Base-by-base conservation (phyloP, 2,797 vertebrate species). In the Knipowitschia caucasica region DNA sequence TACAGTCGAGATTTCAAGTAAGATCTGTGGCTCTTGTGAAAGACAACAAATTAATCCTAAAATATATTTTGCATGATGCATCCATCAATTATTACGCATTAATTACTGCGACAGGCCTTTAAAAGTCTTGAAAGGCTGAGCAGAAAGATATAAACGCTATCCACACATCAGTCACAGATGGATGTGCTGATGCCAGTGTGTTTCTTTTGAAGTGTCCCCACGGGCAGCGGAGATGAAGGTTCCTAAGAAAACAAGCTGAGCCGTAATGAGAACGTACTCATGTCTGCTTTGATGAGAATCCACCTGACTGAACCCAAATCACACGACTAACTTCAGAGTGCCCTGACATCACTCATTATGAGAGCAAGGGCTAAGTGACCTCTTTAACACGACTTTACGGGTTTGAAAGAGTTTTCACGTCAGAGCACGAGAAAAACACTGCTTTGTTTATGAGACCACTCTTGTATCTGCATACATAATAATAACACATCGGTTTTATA, bases 261-360 rank as follows among this genome's bases (percentile, higher is more conserved):
- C 52, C 66, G 33, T 81, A 80, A 84, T 78, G 69, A 85, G 62
- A 73, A 64, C 71, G 69, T 66, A 67, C 78, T 80, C 66, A 75
- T 57, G 64, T 78, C 64, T 58, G 71, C 77, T 86, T 84, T 83
- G 79, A 82, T 80, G 73, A 67, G 73, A 75, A 57, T 77, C 73
- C 71, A 83, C 84, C 77, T 81, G 74, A 67, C 75, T 75, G 82
- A 83, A 81, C 78, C 78, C 62, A 75, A 77, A 80, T 86, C 77
- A 80, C 69, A 70, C 54, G 69, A 73, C 64, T 77, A 80, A 79
- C 65, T 67, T 75, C 64, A 3, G 50, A 59, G 68, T 39, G 59
- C 27, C 50, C 69, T 62, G 11, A 5, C 12, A 36, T 51, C 33
- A 50, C 55, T 60, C 29, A 10, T 30, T 30, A 30, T 6, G 52